These are phyloP conservation scores for Phallusia fumigata DNA, from an alignment of 23 tunicate species.

Conservation along the genomic window DNA sequence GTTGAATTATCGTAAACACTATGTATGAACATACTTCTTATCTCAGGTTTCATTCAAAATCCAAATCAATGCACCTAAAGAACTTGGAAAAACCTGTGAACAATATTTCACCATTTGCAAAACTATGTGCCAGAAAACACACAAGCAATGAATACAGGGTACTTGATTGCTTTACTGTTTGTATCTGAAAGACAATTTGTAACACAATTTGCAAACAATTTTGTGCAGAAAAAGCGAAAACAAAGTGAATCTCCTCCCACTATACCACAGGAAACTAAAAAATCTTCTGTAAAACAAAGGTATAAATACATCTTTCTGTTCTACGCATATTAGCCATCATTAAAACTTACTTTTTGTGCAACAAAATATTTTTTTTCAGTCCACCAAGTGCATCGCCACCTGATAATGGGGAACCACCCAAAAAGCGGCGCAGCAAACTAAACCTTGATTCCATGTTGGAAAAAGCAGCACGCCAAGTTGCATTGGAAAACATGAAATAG, in stretches of 20 bases:
- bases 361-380: too few relatives aligned
- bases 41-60: too few relatives aligned
- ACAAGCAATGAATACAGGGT: background rate
- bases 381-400: background rate
- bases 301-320: background rate
- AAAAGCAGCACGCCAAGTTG: background rate
- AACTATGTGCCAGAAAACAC: background rate
- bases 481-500: background rate
- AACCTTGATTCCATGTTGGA: background rate
- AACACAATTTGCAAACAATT: too few relatives aligned
- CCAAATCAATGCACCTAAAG: too few relatives aligned
- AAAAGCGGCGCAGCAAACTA: background rate
- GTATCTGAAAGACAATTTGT: too few relatives aligned
- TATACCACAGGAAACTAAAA: background rate
- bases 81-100: too few relatives aligned
- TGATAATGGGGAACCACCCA: background rate
- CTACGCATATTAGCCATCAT: background rate
- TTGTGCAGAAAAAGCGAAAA: background rate
- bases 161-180: background rate
- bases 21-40: too few relatives aligned
- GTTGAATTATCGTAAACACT: too few relatives aligned
- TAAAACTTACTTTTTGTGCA: background rate
- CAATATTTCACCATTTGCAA: background rate
- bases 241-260: background rate
- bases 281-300: background rate